Conservation (phyloP, 2,797 vertebrate species). For the Columba guinea region DNA sequence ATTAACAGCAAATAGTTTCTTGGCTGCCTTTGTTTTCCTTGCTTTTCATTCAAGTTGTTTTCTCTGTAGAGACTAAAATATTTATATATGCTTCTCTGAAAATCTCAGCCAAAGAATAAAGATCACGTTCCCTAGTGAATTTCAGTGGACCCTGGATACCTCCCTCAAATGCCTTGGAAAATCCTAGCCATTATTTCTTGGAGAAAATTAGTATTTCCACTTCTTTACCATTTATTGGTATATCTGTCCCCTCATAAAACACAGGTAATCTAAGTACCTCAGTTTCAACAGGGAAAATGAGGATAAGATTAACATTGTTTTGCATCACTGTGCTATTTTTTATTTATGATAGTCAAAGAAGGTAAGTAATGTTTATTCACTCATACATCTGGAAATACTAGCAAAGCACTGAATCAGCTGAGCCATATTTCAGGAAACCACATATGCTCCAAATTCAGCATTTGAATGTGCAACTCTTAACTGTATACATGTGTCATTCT, state of each 20-base stretch:
- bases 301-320: neutral
- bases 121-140: neutral
- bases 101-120: neutral
- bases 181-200: neutral
- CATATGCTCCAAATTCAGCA: neutral
- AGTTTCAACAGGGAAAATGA: neutral
- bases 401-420: neutral
- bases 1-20: neutral
- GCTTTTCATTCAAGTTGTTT: neutral
- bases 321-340: neutral
- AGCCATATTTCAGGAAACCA: neutral
- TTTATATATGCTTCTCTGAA: neutral
- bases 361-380: neutral
- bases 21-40: neutral
- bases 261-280: neutral
- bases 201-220: neutral
- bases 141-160: neutral
- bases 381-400: neutral
- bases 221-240: neutral
- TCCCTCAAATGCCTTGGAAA: neutral
- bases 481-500: neutral
- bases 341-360: neutral
- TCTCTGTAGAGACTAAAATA: slow-evolving; percentile 9
- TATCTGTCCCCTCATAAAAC: neutral
- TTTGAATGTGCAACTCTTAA: neutral